A percentile compares a stretch with the other conserved stretches of the same genome.
Evolutionary conservation across 2,113 vertebrate species (phyloP).

Genomic region (Pollimyrus isidori): DNA sequence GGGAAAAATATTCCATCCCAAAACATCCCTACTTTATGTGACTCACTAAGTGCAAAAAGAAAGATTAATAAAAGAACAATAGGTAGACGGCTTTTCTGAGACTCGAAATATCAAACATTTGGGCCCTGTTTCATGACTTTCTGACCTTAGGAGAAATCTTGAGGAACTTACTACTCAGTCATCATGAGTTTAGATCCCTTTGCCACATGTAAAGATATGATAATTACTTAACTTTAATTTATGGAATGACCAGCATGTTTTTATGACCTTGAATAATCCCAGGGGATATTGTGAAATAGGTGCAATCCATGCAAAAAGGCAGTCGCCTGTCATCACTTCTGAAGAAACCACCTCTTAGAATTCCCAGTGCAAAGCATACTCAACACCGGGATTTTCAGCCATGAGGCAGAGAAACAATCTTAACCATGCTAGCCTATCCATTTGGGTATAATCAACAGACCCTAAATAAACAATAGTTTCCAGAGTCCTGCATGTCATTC

Average conservation of each 20-base stretch:
- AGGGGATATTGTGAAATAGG: not conserved
- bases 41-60: not conserved
- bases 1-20: not conserved
- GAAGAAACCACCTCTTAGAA: not conserved
- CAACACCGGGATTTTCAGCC: not conserved
- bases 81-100: not conserved
- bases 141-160: not conserved
- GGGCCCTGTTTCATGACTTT: not conserved
- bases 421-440: not conserved
- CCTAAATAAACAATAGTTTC: not conserved
- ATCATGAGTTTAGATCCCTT: not conserved
- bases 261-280: not conserved
- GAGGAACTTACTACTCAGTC: not conserved
- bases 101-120: not conserved
- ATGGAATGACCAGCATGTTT: not conserved
- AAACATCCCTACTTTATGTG: not conserved
- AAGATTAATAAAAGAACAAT: not conserved
- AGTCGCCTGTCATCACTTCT: not conserved
- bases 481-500: not conserved
- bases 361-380: not conserved
- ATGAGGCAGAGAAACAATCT: not conserved
- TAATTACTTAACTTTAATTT: not conserved
- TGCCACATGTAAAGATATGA: not conserved
- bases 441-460: constrained; percentile 3
- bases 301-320: not conserved